A percentile compares a stretch with the other conserved stretches of the same genome.
These are phyloP conservation scores for Anticlea derivata DNA, from an alignment of 2,888 invertebrate species.

Conservation along the genomic window DNA sequence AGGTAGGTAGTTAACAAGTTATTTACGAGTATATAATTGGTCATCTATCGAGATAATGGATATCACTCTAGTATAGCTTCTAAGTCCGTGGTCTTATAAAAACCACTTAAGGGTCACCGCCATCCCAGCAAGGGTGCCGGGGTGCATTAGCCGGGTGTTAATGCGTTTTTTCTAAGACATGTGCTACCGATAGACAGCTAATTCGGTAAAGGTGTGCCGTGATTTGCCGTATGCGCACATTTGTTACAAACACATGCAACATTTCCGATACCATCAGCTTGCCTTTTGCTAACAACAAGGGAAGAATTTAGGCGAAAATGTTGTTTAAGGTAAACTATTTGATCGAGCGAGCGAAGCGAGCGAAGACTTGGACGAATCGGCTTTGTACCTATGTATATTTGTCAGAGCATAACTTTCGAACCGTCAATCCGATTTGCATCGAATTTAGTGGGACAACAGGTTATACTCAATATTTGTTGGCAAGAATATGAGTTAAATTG, in stretches of 20 bases:
- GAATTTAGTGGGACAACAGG: too few species aligned
- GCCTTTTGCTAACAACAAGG: conserved; percentile 7
- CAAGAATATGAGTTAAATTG: too few species aligned
- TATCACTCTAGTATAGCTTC: not conserved
- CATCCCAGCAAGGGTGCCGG: conserved; percentile 16
- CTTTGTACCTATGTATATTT: too few species aligned
- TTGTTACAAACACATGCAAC: conserved; percentile 36
- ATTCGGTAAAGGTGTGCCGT: conserved; percentile 70
- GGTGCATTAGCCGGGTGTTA: conserved; percentile 72
- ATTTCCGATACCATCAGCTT: conserved; percentile 27
- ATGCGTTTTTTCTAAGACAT: conserved; percentile 75
- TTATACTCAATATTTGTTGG: too few species aligned
- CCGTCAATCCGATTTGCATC: too few species aligned
- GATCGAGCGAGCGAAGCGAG: too few species aligned
- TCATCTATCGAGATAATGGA: not conserved
- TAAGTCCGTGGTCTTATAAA: conserved; percentile 10
- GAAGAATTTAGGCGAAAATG: too few species aligned
- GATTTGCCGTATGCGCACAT: conserved; percentile 36
- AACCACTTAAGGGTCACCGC: conserved; percentile 16
- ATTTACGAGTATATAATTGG: too few species aligned
- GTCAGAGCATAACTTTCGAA: too few species aligned
- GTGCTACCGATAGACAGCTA: conserved; percentile 71
- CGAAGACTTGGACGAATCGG: too few species aligned
- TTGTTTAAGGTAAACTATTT: too few species aligned
- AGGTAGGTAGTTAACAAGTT: too few species aligned